Evolutionary conservation across 2,888 invertebrate species (phyloP).

Genomic region (Meta bourneti): DNA sequence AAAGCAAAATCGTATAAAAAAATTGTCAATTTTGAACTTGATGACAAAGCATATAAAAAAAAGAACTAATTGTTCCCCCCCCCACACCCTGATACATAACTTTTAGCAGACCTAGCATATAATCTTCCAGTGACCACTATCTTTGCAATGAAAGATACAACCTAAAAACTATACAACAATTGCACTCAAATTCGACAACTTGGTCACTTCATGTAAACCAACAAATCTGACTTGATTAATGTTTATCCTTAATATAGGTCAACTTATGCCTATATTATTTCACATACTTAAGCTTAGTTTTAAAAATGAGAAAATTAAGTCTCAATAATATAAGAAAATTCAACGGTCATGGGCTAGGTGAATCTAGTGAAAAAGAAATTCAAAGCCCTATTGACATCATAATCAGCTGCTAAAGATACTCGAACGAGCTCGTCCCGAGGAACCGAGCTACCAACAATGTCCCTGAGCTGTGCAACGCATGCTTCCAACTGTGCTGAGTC

Average conservation of each 20-base stretch:
- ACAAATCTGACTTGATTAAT: conserved; percentile 31
- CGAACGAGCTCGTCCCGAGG: conserved; percentile 83
- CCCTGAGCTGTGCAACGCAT: conserved; percentile 83
- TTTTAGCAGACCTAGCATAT: background rate
- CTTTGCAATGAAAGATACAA: background rate
- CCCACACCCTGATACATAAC: too few relatives aligned
- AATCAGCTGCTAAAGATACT: conserved; percentile 84
- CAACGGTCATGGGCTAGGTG: conserved; percentile 18
- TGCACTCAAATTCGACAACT: conserved; percentile 14
- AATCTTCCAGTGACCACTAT: background rate
- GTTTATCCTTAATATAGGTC: conserved; percentile 14
- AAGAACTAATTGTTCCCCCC: too few relatives aligned
- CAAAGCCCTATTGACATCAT: conserved; percentile 84
- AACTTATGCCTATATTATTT: conserved; percentile 14
- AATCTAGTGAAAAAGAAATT: conserved; percentile 83
- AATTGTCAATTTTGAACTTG: too few relatives aligned
- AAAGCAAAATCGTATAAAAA: too few relatives aligned
- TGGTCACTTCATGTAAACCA: conserved; percentile 5
- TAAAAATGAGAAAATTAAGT: conserved; percentile 16
- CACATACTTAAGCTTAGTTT: background rate
- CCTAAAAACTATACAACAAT: background rate
- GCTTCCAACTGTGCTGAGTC: conserved; percentile 81
- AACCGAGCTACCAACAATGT: conserved; percentile 83
- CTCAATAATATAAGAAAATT: conserved; percentile 25
- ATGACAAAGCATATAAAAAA: too few relatives aligned